phyloP scores from a whole-genome alignment of 1,140 invertebrate species.

The Philotrypesis tridentata region DNA sequence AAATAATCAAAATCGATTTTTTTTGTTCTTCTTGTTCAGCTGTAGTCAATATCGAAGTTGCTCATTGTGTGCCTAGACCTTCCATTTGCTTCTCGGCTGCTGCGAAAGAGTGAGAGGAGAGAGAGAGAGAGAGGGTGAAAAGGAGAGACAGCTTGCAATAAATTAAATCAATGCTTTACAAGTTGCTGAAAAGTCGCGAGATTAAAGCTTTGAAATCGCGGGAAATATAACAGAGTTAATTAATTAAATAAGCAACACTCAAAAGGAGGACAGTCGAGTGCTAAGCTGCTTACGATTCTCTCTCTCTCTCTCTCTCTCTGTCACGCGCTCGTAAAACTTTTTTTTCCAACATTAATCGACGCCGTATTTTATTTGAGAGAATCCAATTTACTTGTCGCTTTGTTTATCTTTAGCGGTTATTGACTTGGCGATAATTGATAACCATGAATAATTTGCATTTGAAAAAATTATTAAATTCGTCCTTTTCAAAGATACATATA shows the following conservation, averaged over 20 bases:
- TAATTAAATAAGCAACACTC: neutral
- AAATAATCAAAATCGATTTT: neutral
- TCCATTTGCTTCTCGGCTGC: neutral
- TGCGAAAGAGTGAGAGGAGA: too few species aligned
- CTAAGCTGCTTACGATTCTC: neutral
- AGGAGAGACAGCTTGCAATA: too few species aligned
- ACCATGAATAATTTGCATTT: too few species aligned
- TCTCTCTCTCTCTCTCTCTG: neutral
- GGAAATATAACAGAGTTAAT: neutral
- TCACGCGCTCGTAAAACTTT: neutral
- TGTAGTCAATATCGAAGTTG: neutral
- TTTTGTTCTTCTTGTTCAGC: neutral
- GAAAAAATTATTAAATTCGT: too few species aligned
- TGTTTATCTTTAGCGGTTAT: too few species aligned
- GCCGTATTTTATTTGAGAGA: neutral
- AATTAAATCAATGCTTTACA: neutral
- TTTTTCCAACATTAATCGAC: neutral
- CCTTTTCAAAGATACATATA: too few species aligned
- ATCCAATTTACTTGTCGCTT: neutral
- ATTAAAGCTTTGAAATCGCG: neutral
- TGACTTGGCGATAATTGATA: too few species aligned
- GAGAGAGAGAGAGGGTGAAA: too few species aligned
- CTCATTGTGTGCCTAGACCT: neutral
- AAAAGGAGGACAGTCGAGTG: neutral
- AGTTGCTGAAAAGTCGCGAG: neutral